Evolutionary conservation across 2,113 vertebrate species (phyloP).

Genomic region (Mirounga angustirostris): DNA sequence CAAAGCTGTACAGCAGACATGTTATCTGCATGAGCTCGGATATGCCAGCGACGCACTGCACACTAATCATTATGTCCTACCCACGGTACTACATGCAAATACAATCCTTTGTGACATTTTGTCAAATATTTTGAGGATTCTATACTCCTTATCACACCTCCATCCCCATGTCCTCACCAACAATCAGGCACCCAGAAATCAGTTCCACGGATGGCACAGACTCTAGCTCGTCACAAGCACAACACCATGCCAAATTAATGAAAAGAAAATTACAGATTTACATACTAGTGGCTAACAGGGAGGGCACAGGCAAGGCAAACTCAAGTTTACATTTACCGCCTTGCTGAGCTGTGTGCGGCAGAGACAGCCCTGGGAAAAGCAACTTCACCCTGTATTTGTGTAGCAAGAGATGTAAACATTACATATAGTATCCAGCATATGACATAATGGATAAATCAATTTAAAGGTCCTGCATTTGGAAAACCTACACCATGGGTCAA

Average conservation of each 20-base stretch:
- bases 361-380: slow-evolving; percentile 61
- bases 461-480: slow-evolving; percentile 80
- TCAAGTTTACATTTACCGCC: slow-evolving; percentile 73
- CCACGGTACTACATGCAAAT: slow-evolving; percentile 90
- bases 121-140: slow-evolving; percentile 91
- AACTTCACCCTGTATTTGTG: slow-evolving; percentile 71
- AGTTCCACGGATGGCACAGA: slow-evolving; percentile 62
- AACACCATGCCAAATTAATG: slow-evolving; percentile 83
- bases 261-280: slow-evolving; percentile 85
- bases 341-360: slow-evolving; percentile 51
- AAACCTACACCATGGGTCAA: slow-evolving; percentile 79
- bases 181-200: slow-evolving; percentile 81
- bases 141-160: slow-evolving; percentile 83
- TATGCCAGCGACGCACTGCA: slow-evolving; percentile 86
- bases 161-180: slow-evolving; percentile 83
- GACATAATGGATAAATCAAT: slow-evolving; percentile 82
- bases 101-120: slow-evolving; percentile 92
- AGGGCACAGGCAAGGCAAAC: slow-evolving; percentile 68
- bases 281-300: slow-evolving; percentile 74
- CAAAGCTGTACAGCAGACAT: slow-evolving; percentile 90
- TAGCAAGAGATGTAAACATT: slow-evolving; percentile 78
- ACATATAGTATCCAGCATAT: slow-evolving; percentile 66
- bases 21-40: slow-evolving; percentile 90
- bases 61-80: slow-evolving; percentile 91
- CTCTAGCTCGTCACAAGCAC: slow-evolving; percentile 76